phyloP scores from a whole-genome alignment of 2,797 vertebrate genomes.

The Labroides dimidiatus region DNA sequence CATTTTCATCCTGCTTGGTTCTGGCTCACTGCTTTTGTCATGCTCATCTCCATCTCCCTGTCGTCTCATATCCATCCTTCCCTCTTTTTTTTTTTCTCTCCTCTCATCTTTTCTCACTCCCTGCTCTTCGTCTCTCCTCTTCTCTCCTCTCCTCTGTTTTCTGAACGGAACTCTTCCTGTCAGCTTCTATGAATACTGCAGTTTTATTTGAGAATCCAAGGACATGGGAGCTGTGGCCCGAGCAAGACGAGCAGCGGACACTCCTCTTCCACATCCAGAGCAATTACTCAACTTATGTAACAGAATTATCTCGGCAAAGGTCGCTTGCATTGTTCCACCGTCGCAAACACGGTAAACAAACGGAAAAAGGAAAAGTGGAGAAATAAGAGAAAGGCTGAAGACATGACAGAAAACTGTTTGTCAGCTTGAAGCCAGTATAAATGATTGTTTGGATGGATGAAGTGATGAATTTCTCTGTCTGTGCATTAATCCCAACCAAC shows the following conservation, averaged over 20 bases:
- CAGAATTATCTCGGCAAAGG: constrained; percentile 78
- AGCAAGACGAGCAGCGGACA: constrained; percentile 48
- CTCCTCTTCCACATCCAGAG: constrained; percentile 74
- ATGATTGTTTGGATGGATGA: constrained; percentile 63
- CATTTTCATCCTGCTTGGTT: constrained; percentile 63
- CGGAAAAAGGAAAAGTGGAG: constrained; percentile 3
- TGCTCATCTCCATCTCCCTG: constrained; percentile 59
- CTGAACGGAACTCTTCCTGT: constrained; percentile 36
- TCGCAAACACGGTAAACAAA: constrained; percentile 65
- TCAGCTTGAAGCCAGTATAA: constrained; percentile 48
- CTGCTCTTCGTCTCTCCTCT: too few species aligned
- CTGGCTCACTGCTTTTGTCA: constrained; percentile 65
- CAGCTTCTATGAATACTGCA: constrained; percentile 57
- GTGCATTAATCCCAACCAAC: constrained; percentile 42
- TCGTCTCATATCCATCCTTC: constrained; percentile 43
- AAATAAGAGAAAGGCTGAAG: constrained; percentile 9
- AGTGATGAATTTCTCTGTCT: constrained; percentile 47
- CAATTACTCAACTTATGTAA: constrained; percentile 82
- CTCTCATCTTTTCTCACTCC: neutral
- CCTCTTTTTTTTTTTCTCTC: constrained; percentile 5
- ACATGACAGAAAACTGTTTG: constrained; percentile 27
- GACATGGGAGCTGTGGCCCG: constrained; percentile 60
- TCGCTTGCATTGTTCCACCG: constrained; percentile 71
- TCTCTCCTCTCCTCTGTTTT: constrained; percentile 13
- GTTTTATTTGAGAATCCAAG: constrained; percentile 70